These are phyloP conservation scores for Ephestia elutella DNA, from an alignment of 1,140 invertebrate species.

Conservation along the genomic window DNA sequence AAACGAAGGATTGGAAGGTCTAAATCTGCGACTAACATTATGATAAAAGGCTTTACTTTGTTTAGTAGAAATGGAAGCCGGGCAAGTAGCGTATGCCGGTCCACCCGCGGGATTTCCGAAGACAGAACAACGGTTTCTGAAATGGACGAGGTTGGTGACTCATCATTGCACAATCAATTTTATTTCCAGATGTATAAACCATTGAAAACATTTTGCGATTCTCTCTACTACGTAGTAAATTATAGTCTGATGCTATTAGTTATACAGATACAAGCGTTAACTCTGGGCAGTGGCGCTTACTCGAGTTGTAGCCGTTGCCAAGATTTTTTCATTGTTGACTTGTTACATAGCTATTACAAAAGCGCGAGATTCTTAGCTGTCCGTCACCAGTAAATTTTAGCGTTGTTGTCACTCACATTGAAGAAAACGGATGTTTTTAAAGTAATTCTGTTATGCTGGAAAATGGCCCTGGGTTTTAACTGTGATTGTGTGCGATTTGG, in stretches of 20 bases:
- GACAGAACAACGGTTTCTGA: conserved; percentile 78
- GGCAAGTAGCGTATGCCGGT: conserved; percentile 68
- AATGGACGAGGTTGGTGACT: conserved; percentile 76
- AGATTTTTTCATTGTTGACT: conserved; percentile 58
- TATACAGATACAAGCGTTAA: conserved; percentile 28
- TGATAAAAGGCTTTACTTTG: conserved; percentile 85
- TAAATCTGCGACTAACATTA: conserved; percentile 84
- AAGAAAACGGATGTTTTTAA: conserved; percentile 27
- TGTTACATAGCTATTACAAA: conserved; percentile 35
- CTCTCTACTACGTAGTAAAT: conserved; percentile 49
- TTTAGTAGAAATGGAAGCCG: conserved; percentile 77
- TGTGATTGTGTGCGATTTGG: conserved; percentile 27
- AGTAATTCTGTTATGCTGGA: conserved; percentile 4
- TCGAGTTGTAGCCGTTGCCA: conserved; percentile 47
- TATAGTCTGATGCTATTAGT: conserved; percentile 29
- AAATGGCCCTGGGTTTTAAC: conserved; percentile 1
- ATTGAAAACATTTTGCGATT: conserved; percentile 22
- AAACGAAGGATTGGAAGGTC: conserved; percentile 76
- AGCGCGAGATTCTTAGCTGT: conserved; percentile 41
- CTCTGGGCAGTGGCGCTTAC: conserved; percentile 50
- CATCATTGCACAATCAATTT: conserved; percentile 24
- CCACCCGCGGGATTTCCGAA: conserved; percentile 74
- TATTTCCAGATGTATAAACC: conserved; percentile 21
- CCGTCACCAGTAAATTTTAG: conserved; percentile 30
- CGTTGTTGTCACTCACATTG: conserved; percentile 33